Evolutionary conservation across 2,888 invertebrate species (phyloP), one percentile per base, ranked within the genome.

Genomic region (Scotopteryx bipunctaria): DNA sequence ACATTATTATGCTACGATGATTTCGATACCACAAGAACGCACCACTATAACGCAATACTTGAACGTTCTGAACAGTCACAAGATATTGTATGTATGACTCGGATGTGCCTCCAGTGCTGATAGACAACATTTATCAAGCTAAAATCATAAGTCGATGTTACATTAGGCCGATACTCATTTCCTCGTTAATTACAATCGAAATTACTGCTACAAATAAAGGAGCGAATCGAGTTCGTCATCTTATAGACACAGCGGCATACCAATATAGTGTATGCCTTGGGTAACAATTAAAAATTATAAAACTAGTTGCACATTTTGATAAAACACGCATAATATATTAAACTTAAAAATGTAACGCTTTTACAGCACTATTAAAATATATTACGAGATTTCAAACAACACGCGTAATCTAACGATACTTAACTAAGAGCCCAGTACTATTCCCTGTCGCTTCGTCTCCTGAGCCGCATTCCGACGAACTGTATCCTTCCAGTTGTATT

Each of bases 331-430:
- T 76, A 76, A 57, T 59, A 63, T 63, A 76, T 78, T 80, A 80
- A 76, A 82, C 80, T 80, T 87, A 85, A 59, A 74, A 69, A 76
- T 75, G 76, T 81, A 66, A 68, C 45, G 81, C 83, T 78, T 63
- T 74, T 70, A 66, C 71, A 78, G 81, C 52, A 50, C 82, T 72
- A 73, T 77, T 74, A 73, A 77, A 81, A 88, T 86, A 86, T 88
- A 85, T 87, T 86, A 89, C 89, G 89, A 90, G 89, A 89, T 88
- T 89, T 89, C 89, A 86, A 86, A 86, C 86, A 86, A 85, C 86
- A 86, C 86, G 77, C 82, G 74, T 85, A 80, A 71, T 75, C 78
- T 81, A 85, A 74, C 67, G 76, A 76, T 70, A 77, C 76, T 77
- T 74, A 83, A 64, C 71, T 83, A 79, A 72, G 76, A 81, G 79